These are phyloP conservation scores for Myanophis thanlyinensis DNA, from an alignment of 2,113 vertebrate species.

Conservation along the genomic window DNA sequence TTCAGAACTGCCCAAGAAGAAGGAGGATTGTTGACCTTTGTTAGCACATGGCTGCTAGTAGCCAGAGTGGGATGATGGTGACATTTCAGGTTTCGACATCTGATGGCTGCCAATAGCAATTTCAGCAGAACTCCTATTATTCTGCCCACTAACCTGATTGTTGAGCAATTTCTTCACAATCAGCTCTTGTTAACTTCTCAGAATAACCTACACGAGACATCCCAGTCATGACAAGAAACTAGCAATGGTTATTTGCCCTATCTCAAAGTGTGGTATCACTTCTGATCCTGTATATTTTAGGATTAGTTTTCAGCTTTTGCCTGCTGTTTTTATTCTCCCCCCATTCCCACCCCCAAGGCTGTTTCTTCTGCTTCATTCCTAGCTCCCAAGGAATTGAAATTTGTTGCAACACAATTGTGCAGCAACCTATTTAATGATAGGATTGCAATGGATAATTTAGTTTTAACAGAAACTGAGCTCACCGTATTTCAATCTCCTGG, in stretches of 20 bases:
- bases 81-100: not conserved
- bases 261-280: not conserved
- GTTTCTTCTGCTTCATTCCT: not conserved
- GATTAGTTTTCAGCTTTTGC: not conserved
- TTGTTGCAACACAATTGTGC: fast-evolving
- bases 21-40: not conserved
- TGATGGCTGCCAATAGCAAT: not conserved
- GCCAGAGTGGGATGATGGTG: not conserved
- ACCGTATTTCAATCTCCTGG: not conserved
- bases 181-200: not conserved
- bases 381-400: not conserved
- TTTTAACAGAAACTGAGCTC: not conserved
- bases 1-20: not conserved
- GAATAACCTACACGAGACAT: not conserved
- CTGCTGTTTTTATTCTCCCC: not conserved
- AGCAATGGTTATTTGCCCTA: not conserved
- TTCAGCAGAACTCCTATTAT: conserved; percentile 16
- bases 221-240: not conserved
- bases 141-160: not conserved
- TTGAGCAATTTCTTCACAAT: conserved; percentile 13
- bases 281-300: not conserved
- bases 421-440: not conserved
- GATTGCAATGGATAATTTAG: not conserved
- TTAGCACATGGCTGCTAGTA: not conserved
- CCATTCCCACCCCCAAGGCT: not conserved